These are phyloP conservation scores for Pachliopta kotzebuea DNA, from an alignment of 2,888 invertebrate species.

Conservation along the genomic window DNA sequence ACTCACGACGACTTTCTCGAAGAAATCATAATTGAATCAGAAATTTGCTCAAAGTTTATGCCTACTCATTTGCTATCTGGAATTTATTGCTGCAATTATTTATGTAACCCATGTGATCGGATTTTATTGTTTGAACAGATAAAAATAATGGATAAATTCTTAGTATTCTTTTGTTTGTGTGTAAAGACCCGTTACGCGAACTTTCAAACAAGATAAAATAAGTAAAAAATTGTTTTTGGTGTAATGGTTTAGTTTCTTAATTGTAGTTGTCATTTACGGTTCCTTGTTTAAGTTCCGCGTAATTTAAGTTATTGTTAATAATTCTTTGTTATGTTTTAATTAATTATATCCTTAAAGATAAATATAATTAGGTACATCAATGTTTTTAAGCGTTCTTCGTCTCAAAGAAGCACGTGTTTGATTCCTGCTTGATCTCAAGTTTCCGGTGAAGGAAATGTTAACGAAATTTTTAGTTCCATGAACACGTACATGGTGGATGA, in stretches of 20 bases:
- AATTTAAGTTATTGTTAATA: not conserved
- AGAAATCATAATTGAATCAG: constrained; percentile 4
- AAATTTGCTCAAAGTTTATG: constrained; percentile 4
- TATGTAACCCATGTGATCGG: constrained; percentile 18
- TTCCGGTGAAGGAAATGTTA: no score
- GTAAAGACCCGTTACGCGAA: constrained; percentile 19
- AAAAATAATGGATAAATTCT: constrained; percentile 17
- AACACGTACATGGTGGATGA: no score
- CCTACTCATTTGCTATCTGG: not conserved
- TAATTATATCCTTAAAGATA: no score
- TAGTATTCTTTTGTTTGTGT: constrained; percentile 19
- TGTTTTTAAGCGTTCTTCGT: no score
- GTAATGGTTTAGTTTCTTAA: constrained; percentile 4
- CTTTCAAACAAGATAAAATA: not conserved
- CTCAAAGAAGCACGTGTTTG: no score
- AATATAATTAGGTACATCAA: no score
- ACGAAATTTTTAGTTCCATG: no score
- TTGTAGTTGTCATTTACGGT: not conserved
- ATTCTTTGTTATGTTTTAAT: not conserved
- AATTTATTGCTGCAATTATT: constrained; percentile 24
- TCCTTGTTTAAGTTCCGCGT: not conserved
- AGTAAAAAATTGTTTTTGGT: constrained; percentile 2
- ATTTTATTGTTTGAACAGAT: constrained; percentile 20
- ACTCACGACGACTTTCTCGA: constrained; percentile 2
- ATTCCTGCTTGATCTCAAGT: no score